Base-by-base conservation (phyloP, 2,797 vertebrate species). In the Lates japonicus region DNA sequence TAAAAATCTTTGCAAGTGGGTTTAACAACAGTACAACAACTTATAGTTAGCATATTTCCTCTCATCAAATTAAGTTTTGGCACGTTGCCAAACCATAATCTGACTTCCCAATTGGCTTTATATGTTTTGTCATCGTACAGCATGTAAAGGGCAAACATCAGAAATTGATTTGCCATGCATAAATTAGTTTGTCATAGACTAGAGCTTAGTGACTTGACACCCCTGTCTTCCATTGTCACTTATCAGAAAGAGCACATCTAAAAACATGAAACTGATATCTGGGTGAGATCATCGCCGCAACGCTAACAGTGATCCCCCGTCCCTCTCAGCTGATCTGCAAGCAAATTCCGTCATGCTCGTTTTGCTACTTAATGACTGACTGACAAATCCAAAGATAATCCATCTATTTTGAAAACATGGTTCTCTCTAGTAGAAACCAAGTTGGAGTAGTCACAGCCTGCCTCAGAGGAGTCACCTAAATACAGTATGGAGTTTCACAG, bases 321-420 rank as follows among this genome's bases (percentile, higher is more conserved):
- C 80, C 69, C 60, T 81, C 65, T 88, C 86, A 93, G 87, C 85
- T 92, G 87, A 92, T 91, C 86, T 87, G 76, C 58, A 61, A 84
- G 85, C 79, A 70, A 82, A 92, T 91, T 89, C 88, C 54, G 57
- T 91, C 87, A 90, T 14, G 62, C 86, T 89, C 60, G 25, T 91
- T 91, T 86, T 76, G 89, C 91, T 93, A 91, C 93, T 91, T 93
- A 94, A 88, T 89, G 88, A 93, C 82, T 91, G 93, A 93, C 86
- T 91, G 92, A 92, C 91, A 94, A 94, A 94, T 93, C 92, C 90
- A 90, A 90, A 94, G 93, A 91, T 93, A 93, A 95, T 93, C 93
- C 72, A 37, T 91, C 87, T 93, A 90, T 94, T 94, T 94, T 92
- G 80, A 93, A 94, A 93, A 93, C 91, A 94, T 25, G 59, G 82